Conservation (phyloP, 35 echinoderm and acorn worm genomes). For the Apostichopus japonicus region DNA sequence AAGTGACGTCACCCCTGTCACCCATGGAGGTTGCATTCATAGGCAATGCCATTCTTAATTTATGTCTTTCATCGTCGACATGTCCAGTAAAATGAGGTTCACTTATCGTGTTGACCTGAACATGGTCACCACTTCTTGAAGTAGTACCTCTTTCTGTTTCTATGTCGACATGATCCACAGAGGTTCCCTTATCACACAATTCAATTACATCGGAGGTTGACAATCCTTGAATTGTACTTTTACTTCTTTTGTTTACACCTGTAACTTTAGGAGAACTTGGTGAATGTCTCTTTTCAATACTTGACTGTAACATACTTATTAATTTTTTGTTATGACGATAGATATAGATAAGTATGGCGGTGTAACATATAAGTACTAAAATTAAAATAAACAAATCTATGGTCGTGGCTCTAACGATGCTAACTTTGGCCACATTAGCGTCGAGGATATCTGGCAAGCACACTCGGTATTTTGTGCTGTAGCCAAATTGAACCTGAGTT, state of each 20-base stretch:
- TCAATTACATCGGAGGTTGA: no score
- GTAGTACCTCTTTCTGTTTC: not conserved
- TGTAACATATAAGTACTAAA: conserved; percentile 33
- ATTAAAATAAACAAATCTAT: conserved; percentile 35
- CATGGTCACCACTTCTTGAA: not conserved
- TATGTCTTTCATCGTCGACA: no score
- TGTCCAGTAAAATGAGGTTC: no score
- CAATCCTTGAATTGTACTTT: no score
- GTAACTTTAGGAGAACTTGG: not conserved
- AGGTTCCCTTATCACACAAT: no score
- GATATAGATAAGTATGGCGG: conserved; percentile 39
- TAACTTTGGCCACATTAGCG: not conserved
- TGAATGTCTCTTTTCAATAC: conserved; percentile 4
- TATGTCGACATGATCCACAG: not conserved
- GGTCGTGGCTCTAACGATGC: conserved; percentile 31
- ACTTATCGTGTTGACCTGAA: not conserved
- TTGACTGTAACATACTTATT: not conserved
- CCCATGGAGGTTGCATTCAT: no score
- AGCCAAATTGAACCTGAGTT: not conserved
- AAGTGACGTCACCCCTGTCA: no score
- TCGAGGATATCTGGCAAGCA: conserved; percentile 46
- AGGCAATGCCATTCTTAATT: no score
- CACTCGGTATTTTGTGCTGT: conserved; percentile 16
- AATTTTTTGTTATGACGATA: conserved; percentile 49
- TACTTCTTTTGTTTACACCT: no score